Evolutionary conservation across 1,140 invertebrate genomes (phyloP).

Genomic region (Eciton burchellii): DNA sequence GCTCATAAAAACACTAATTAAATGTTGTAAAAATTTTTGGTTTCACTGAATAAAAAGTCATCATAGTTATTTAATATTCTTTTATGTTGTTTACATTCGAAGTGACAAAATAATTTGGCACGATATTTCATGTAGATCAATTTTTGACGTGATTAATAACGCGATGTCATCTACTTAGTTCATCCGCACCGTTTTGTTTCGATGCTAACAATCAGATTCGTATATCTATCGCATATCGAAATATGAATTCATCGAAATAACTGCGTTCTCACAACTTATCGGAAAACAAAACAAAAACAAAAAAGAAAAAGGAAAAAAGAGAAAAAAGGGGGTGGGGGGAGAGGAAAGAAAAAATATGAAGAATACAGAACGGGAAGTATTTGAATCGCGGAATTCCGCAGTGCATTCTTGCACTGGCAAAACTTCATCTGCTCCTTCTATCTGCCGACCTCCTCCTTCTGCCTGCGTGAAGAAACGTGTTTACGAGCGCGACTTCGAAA

Average conservation of each 20-base stretch:
- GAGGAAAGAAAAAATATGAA: background rate
- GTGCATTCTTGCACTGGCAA: slow-evolving; percentile 49
- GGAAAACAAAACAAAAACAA: too few species aligned
- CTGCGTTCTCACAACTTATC: background rate
- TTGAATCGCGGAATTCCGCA: slow-evolving; percentile 13
- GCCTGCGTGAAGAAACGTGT: slow-evolving; percentile 48
- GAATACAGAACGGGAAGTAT: background rate
- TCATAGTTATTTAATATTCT: background rate
- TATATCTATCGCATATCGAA: background rate
- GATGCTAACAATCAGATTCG: too few species aligned
- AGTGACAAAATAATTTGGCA: background rate
- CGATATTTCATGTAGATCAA: background rate
- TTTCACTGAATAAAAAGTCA: slow-evolving; percentile 12
- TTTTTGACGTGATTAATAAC: background rate
- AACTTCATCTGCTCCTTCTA: slow-evolving; percentile 45
- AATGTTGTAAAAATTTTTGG: slow-evolving; percentile 24
- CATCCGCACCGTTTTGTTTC: too few species aligned
- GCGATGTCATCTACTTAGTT: background rate
- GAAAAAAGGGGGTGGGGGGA: too few species aligned
- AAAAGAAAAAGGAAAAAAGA: too few species aligned
- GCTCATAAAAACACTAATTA: slow-evolving; percentile 74
- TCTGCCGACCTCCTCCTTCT: slow-evolving; percentile 29
- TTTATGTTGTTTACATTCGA: background rate
- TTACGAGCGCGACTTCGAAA: slow-evolving; percentile 52
- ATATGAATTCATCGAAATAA: background rate